A percentile compares a stretch with the other conserved stretches of the same genome.
phyloP scores from a whole-genome alignment of 2,888 invertebrate species.

The Pristionchus exspectatus region DNA sequence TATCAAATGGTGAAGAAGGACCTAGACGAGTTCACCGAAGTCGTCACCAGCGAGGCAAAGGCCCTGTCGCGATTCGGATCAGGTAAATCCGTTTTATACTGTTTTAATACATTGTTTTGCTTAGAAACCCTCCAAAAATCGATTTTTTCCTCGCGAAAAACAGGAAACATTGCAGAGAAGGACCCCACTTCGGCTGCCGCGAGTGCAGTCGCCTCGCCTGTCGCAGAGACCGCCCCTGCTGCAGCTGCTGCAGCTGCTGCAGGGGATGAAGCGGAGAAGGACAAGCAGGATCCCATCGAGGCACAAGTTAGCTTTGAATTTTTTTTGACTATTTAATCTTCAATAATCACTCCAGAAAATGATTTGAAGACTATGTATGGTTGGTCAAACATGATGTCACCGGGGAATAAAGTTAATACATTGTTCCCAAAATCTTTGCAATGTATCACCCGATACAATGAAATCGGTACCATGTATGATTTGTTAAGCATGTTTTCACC shows the following conservation, averaged over 20 bases:
- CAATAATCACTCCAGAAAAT: neutral
- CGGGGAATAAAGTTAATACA: too few species aligned
- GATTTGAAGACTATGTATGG: neutral
- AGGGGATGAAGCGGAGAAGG: slow-evolving; percentile 15
- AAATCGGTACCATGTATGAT: neutral
- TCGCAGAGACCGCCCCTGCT: neutral
- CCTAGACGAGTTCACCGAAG: slow-evolving; percentile 75
- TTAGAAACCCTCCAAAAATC: neutral
- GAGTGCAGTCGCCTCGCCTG: neutral
- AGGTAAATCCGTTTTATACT: slow-evolving; percentile 50
- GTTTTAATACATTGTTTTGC: neutral
- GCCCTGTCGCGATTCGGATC: slow-evolving; percentile 62
- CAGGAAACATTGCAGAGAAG: slow-evolving; percentile 1
- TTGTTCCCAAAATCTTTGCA: neutral
- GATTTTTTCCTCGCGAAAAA: neutral
- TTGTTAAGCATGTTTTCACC: neutral
- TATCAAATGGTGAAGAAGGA: slow-evolving; percentile 77
- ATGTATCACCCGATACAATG: neutral
- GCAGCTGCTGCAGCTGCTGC: neutral
- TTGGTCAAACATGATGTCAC: neutral
- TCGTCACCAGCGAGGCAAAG: slow-evolving; percentile 72
- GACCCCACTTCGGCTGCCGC: neutral
- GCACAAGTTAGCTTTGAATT: slow-evolving; percentile 14
- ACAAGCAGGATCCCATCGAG: slow-evolving; percentile 39
- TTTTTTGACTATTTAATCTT: neutral